Percentiles rank a stretch among this genome's conserved stretches.
These are phyloP conservation scores for Lithobates pipiens DNA, from an alignment of 2,797 vertebrate genomes.

Conservation along the genomic window DNA sequence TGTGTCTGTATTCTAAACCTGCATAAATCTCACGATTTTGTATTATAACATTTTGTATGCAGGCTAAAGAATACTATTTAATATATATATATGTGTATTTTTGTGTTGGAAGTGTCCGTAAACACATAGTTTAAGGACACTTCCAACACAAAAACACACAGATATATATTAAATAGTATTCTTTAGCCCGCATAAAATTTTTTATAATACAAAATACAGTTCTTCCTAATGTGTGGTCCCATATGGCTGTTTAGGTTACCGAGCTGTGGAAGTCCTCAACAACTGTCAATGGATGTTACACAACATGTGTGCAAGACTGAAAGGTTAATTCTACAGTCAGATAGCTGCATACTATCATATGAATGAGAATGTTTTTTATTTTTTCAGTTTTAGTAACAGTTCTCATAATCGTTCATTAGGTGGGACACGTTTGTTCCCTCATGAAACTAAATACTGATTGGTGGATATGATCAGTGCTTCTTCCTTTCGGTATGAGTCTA, in stretches of 20 bases:
- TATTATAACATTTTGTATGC: too few species aligned
- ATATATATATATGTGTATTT: too few species aligned
- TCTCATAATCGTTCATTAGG: neutral
- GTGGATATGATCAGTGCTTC: conserved; percentile 62
- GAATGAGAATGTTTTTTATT: neutral
- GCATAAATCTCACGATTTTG: too few species aligned
- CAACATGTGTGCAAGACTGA: neutral
- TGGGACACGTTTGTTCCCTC: neutral
- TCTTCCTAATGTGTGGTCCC: too few species aligned
- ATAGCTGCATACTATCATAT: neutral
- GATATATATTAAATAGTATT: too few species aligned
- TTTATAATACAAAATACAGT: too few species aligned
- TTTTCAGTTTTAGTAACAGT: neutral
- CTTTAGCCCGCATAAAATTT: too few species aligned
- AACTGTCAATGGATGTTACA: neutral
- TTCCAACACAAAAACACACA: too few species aligned
- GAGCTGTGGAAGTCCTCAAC: neutral
- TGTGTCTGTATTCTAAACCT: too few species aligned
- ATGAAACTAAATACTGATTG: conserved; percentile 36
- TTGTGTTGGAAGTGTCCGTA: too few species aligned
- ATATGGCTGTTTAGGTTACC: neutral
- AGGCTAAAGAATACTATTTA: too few species aligned
- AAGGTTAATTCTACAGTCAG: neutral
- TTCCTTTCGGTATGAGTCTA: conserved; percentile 72
- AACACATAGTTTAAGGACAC: too few species aligned